Evolutionary conservation across 2,888 invertebrate genomes (phyloP).

Genomic region (Agriopis leucophaearia): DNA sequence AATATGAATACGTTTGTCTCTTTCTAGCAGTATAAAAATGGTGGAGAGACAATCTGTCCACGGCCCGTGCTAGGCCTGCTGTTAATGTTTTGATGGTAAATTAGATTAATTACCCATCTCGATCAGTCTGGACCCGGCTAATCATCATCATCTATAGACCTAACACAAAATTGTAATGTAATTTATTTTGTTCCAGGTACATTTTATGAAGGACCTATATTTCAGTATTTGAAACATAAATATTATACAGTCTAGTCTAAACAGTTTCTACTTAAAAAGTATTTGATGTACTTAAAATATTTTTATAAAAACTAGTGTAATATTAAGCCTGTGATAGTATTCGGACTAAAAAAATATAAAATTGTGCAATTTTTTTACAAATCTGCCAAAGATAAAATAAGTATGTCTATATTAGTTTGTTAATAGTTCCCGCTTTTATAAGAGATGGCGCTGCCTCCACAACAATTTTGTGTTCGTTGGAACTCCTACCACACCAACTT

Average conservation of each 20-base stretch:
- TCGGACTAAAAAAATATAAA: conserved; percentile 46
- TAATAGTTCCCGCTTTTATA: conserved; percentile 45
- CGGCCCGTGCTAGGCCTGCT: too few species aligned
- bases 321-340: conserved; percentile 49
- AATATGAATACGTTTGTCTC: too few species aligned
- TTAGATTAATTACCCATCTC: too few species aligned
- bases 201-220: conserved; percentile 45
- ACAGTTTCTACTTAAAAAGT: conserved; percentile 78
- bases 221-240: conserved; percentile 69
- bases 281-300: conserved; percentile 76
- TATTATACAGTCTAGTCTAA: conserved; percentile 71
- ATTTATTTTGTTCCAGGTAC: conserved; percentile 62
- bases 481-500: conserved; percentile 93
- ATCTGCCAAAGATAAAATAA: conserved; percentile 66
- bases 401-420: conserved; percentile 42
- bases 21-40: too few species aligned
- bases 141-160: too few species aligned
- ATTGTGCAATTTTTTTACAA: conserved; percentile 66
- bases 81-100: too few species aligned
- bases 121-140: too few species aligned
- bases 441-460: conserved; percentile 84
- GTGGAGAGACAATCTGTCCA: too few species aligned
- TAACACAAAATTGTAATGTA: not conserved
- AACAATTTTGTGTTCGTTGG: conserved; percentile 92
- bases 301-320: conserved; percentile 54